Conservation (phyloP, 2,888 invertebrate species). For the Heliconius cydno region DNA sequence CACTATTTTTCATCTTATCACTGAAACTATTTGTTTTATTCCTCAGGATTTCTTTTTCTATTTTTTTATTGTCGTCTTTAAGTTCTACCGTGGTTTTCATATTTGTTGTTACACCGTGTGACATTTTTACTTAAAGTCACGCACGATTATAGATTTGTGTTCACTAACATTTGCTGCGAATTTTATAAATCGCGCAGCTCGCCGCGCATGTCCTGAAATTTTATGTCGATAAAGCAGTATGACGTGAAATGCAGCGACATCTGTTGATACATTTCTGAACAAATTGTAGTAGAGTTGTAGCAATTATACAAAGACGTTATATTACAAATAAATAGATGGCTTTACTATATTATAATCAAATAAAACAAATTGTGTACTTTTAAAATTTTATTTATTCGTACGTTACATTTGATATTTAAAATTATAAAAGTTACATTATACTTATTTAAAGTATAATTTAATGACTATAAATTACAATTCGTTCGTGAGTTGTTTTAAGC, state of each 20-base stretch:
- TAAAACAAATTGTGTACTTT: not conserved
- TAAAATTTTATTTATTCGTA: constrained; percentile 31
- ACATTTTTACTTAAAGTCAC: constrained; percentile 71
- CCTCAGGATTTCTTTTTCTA: constrained; percentile 53
- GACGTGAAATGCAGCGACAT: constrained; percentile 54
- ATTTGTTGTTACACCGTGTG: constrained; percentile 62
- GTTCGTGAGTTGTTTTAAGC: constrained; percentile 14
- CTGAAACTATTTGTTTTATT: constrained; percentile 61
- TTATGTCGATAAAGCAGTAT: constrained; percentile 63
- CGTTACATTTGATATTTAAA: constrained; percentile 32
- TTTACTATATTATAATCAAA: not conserved
- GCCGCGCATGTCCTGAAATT: constrained; percentile 75
- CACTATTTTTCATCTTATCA: constrained; percentile 66
- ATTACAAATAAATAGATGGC: constrained; percentile 19
- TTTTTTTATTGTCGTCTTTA: constrained; percentile 50
- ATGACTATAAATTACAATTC: constrained; percentile 37
- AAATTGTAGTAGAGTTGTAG: not conserved
- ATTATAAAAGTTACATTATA: constrained; percentile 35
- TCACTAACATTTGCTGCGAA: constrained; percentile 74
- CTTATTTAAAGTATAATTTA: constrained; percentile 34
- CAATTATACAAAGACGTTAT: not conserved
- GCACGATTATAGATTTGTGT: constrained; percentile 78
- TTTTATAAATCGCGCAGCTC: constrained; percentile 81
- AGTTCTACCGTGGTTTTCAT: constrained; percentile 61
- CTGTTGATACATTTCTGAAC: constrained; percentile 34